Percentiles rank a stretch among this genome's conserved stretches.
Conservation (phyloP, 2,113 vertebrate species). For the Pithys albifrons region DNA sequence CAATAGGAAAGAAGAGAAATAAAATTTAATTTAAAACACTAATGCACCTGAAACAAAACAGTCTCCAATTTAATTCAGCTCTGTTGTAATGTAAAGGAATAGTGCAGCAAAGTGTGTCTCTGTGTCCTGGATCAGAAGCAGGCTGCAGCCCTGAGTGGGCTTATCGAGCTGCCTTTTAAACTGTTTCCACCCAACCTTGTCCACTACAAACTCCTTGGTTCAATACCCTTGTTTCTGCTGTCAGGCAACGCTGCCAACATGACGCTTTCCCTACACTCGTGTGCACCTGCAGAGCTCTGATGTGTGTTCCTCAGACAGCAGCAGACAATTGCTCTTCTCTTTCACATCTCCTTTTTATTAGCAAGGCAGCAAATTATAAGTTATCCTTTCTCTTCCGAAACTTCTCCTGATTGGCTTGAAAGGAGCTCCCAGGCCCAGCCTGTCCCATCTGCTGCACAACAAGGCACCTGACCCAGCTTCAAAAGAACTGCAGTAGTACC, state of each 20-base stretch:
- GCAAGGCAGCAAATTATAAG: background rate
- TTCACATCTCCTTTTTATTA: background rate
- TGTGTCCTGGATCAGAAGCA: background rate
- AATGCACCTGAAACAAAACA: background rate
- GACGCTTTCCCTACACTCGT: background rate
- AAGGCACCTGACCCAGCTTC: background rate
- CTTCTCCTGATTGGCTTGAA: background rate
- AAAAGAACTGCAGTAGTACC: accelerated
- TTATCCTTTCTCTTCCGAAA: background rate
- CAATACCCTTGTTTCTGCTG: constrained; percentile 18
- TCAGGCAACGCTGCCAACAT: background rate
- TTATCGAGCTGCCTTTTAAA: constrained; percentile 13
- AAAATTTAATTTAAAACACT: background rate
- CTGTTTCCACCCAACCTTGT: background rate
- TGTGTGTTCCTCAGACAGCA: background rate
- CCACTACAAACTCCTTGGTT: background rate
- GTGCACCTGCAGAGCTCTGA: background rate
- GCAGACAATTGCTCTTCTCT: background rate
- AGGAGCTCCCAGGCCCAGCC: background rate
- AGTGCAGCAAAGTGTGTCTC: background rate
- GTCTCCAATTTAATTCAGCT: background rate
- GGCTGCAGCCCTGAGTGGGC: background rate
- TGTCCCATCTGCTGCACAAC: background rate
- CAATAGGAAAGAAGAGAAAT: background rate
- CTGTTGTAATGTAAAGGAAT: background rate